Evolutionary conservation across 2,113 vertebrate genomes (phyloP).

Genomic region (Corythaixoides concolor): DNA sequence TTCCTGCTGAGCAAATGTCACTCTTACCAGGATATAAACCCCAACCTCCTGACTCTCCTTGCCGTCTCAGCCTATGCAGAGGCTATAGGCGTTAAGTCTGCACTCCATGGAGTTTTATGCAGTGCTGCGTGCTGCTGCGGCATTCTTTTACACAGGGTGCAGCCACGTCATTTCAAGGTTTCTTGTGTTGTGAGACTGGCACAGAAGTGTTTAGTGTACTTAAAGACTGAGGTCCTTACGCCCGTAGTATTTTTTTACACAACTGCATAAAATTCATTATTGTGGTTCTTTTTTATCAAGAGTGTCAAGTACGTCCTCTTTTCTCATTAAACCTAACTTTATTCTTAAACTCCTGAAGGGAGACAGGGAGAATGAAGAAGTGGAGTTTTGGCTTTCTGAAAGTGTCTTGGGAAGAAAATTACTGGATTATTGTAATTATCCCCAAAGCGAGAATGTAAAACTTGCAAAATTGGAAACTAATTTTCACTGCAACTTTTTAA

Average conservation of each 20-base stretch:
- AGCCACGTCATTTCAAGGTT: neutral
- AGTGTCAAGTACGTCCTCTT: neutral
- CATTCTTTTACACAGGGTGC: neutral
- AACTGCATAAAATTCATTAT: neutral
- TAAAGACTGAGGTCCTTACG: neutral
- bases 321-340: neutral
- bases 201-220: neutral
- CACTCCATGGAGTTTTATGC: neutral
- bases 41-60: neutral
- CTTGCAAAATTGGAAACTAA: neutral
- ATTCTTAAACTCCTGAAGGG: neutral
- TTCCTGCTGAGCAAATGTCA: neutral
- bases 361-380: neutral
- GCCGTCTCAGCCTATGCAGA: neutral
- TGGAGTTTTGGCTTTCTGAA: neutral
- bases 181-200: neutral
- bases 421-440: neutral
- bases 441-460: neutral
- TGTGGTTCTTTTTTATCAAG: neutral
- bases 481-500: conserved; percentile 1
- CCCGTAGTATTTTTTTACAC: neutral
- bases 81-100: neutral
- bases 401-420: neutral
- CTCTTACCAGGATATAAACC: neutral
- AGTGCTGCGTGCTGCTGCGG: rapidly evolving